Conservation (phyloP, 92 coral and sea anemone genomes). For the Palythoa grandiflora region DNA sequence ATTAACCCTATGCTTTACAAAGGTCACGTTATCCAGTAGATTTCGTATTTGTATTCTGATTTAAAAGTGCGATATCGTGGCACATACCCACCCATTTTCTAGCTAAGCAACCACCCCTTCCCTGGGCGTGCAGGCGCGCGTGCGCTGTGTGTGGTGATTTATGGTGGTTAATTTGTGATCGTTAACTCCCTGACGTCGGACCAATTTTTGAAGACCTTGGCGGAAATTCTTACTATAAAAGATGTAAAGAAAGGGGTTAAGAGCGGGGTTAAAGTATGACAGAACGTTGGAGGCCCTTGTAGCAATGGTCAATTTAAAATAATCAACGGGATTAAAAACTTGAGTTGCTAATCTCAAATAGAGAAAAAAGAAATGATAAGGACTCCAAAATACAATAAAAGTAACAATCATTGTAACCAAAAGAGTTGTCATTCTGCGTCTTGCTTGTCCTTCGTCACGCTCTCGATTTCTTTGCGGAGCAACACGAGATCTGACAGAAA, state of each 20-base stretch:
- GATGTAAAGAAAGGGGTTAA: constrained; percentile 28
- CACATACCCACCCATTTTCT: no score
- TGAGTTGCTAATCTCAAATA: constrained; percentile 20
- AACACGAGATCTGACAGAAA: constrained; percentile 51
- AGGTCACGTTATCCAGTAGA: no score
- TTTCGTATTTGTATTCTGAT: no score
- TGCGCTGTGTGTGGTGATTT: background rate
- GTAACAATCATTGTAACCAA: constrained; percentile 29
- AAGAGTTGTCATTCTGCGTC: constrained; percentile 38
- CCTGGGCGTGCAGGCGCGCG: background rate
- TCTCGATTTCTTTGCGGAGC: constrained; percentile 41
- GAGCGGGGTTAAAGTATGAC: constrained; percentile 24
- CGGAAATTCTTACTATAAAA: constrained; percentile 36
- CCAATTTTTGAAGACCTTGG: constrained; percentile 10
- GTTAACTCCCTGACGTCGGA: background rate
- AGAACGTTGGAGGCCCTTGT: constrained; percentile 3
- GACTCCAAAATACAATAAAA: constrained; percentile 58
- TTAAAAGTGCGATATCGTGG: no score
- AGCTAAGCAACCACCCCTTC: background rate
- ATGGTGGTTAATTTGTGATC: background rate
- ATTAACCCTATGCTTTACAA: no score
- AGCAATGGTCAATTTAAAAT: constrained; percentile 42
- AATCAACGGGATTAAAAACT: background rate
- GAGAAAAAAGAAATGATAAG: constrained; percentile 44
- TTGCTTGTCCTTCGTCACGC: constrained; percentile 18